A percentile compares a stretch with the other conserved stretches of the same genome.
These are phyloP conservation scores for Brachionus koreanus DNA, from an alignment of 1,140 invertebrate genomes.

Conservation along the genomic window DNA sequence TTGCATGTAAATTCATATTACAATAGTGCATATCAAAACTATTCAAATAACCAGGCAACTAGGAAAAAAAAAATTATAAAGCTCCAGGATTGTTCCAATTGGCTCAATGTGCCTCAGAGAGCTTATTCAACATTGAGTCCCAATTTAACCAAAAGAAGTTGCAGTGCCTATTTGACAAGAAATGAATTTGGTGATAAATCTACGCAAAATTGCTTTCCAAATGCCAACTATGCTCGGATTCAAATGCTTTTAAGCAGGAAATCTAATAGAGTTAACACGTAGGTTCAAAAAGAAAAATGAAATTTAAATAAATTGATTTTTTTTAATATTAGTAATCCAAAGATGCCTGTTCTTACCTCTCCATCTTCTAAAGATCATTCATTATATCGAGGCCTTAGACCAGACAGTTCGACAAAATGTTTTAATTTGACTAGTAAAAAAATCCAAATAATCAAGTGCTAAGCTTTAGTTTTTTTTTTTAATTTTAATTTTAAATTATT, in stretches of 20 bases:
- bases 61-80: slow-evolving; percentile 19
- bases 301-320: neutral
- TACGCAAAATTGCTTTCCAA: neutral
- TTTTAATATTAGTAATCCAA: slow-evolving; percentile 3
- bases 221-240: neutral
- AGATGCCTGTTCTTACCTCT: neutral
- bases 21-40: neutral
- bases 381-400: neutral
- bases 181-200: neutral
- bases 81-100: neutral
- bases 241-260: neutral
- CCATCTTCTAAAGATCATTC: slow-evolving; percentile 35
- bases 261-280: slow-evolving; percentile 22
- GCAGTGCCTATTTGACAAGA: neutral
- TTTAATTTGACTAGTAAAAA: slow-evolving; percentile 26
- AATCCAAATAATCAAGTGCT: neutral
- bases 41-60: neutral
- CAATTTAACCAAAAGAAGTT: neutral
- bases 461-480: neutral
- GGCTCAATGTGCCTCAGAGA: slow-evolving; percentile 3
- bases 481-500: neutral
- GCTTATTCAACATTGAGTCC: neutral
- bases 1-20: neutral
- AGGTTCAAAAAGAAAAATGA: neutral
- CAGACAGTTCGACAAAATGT: neutral